Percentiles rank a stretch among this genome's conserved stretches.
phyloP scores from a whole-genome alignment of 2,113 vertebrate species.

The Thamnaconus septentrionalis region DNA sequence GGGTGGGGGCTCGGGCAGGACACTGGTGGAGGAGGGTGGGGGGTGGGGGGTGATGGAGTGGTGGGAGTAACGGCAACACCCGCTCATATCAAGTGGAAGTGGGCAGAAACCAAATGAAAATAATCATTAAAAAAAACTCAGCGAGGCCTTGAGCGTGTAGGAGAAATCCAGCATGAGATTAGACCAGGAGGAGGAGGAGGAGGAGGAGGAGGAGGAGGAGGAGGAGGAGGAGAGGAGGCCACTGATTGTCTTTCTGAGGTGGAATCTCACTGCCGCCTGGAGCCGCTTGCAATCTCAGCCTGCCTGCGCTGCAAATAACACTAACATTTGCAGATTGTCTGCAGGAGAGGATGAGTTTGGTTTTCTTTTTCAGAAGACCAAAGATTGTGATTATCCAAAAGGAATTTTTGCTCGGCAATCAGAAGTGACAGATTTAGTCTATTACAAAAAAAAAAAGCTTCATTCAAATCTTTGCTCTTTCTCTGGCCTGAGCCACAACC shows the following conservation, averaged over 20 bases:
- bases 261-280: background rate
- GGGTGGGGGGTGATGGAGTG: constrained; percentile 3
- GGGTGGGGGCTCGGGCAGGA: constrained; percentile 7
- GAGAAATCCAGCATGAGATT: background rate
- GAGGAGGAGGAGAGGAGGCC: background rate
- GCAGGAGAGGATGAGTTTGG: too few relatives aligned
- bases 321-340: too few relatives aligned
- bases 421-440: background rate
- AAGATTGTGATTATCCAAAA: too few relatives aligned
- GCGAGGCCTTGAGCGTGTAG: constrained; percentile 16
- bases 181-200: too few relatives aligned
- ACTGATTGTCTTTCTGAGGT: background rate
- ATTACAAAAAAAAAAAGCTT: too few relatives aligned
- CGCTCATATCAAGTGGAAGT: constrained; percentile 8
- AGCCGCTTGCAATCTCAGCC: background rate
- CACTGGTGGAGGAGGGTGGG: background rate
- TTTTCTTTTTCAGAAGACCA: too few relatives aligned
- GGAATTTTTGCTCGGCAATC: too few relatives aligned
- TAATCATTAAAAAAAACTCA: background rate
- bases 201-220: too few relatives aligned
- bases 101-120: background rate
- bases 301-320: background rate
- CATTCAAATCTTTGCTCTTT: background rate
- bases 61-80: constrained; percentile 14
- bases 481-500: background rate